These are phyloP conservation scores for Diglossa cyanea DNA, from an alignment of 2,797 vertebrate species.

Conservation along the genomic window DNA sequence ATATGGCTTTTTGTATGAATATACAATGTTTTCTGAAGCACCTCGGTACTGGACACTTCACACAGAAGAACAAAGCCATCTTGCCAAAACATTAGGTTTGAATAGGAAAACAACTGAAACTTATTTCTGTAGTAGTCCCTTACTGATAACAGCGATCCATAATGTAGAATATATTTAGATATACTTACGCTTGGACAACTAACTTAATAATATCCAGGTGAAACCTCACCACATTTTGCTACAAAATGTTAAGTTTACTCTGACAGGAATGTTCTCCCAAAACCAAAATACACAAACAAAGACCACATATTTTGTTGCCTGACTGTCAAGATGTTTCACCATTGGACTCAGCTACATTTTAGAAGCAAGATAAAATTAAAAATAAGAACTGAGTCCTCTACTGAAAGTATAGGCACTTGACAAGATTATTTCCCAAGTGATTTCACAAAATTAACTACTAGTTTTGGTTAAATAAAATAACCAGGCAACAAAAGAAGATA, in stretches of 20 bases:
- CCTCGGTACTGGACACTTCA: not conserved
- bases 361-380: not conserved
- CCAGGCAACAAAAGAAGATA: not conserved
- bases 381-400: not conserved
- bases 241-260: not conserved
- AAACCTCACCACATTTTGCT: not conserved
- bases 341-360: not conserved
- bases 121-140: not conserved
- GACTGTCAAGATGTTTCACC: not conserved
- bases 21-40: not conserved
- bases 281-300: not conserved
- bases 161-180: not conserved
- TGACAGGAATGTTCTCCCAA: not conserved
- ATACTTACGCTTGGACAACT: not conserved
- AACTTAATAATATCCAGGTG: not conserved
- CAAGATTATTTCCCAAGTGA: not conserved
- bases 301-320: not conserved
- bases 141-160: not conserved
- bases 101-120: not conserved
- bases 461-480: not conserved
- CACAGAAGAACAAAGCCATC: not conserved
- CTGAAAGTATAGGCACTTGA: not conserved
- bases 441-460: not conserved
- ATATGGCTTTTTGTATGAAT: not conserved
- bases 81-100: not conserved